Evolutionary conservation across 2,888 invertebrate genomes (phyloP).

Genomic region (Parthenolecanium corni): DNA sequence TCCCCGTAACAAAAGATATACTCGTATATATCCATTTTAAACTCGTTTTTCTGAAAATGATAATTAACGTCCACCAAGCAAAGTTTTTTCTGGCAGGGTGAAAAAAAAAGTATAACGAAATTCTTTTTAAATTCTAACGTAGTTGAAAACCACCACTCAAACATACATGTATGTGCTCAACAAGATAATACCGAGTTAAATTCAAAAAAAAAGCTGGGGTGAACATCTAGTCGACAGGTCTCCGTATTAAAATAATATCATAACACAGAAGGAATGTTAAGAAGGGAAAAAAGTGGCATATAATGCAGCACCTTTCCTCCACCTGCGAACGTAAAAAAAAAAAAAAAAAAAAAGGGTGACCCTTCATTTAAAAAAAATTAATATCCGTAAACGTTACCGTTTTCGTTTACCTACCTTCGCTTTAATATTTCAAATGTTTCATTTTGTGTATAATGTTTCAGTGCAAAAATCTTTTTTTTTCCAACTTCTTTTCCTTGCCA

Average conservation of each 20-base stretch:
- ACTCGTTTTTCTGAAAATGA: no score
- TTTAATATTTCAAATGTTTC: neutral
- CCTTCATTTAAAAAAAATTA: conserved; percentile 19
- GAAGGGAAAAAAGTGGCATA: neutral
- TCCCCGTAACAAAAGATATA: no score
- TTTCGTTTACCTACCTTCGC: conserved; percentile 10
- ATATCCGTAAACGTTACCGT: conserved; percentile 16
- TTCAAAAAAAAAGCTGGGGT: conserved; percentile 1
- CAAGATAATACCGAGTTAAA: neutral
- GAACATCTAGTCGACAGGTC: neutral
- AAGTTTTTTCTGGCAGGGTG: no score
- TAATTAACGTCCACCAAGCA: no score
- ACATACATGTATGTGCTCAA: conserved; percentile 1
- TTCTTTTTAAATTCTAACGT: neutral
- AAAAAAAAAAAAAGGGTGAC: neutral
- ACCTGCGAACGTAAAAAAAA: neutral
- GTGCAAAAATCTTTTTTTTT: no score
- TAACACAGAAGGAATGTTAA: neutral
- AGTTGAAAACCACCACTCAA: neutral
- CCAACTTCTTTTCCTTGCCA: no score
- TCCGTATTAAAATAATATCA: neutral
- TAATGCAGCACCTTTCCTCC: neutral
- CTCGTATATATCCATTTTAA: no score
- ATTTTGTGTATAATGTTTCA: neutral
- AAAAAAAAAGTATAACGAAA: neutral